These are phyloP conservation scores for Ctenopoma multispine DNA, from an alignment of 2,797 vertebrate species.

Conservation along the genomic window DNA sequence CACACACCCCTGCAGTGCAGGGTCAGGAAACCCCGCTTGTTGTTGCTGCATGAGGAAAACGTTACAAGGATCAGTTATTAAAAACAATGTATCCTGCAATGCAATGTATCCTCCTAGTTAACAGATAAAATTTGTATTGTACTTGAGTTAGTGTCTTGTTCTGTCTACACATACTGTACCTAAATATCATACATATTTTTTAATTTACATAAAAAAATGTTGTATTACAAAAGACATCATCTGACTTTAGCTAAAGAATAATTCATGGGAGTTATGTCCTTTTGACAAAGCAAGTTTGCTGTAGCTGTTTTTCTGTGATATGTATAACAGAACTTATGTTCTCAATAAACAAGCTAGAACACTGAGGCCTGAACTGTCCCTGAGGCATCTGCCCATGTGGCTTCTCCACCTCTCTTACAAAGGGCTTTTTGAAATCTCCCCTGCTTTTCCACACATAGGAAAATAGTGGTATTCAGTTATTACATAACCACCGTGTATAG, in stretches of 20 bases:
- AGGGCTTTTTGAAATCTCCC: conserved; percentile 52
- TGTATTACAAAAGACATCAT: too few species aligned
- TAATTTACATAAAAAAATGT: too few species aligned
- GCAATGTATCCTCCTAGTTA: background rate
- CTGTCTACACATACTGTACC: too few species aligned
- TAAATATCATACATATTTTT: too few species aligned
- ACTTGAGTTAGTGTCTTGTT: too few species aligned
- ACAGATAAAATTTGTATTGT: background rate
- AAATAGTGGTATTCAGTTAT: conserved; percentile 39
- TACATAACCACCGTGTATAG: conserved; percentile 61
- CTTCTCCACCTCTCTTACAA: conserved; percentile 35
- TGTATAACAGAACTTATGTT: conserved; percentile 32
- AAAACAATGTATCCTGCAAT: background rate
- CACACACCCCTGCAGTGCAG: conserved; percentile 63
- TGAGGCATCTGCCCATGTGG: conserved; percentile 51
- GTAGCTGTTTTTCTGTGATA: background rate
- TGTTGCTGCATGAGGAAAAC: conserved; percentile 9
- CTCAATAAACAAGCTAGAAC: conserved; percentile 44
- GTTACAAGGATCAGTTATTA: background rate
- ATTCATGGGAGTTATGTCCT: background rate
- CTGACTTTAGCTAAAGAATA: too few species aligned
- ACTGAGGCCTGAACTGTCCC: conserved; percentile 42
- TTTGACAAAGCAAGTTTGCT: background rate
- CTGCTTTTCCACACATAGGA: conserved; percentile 14
- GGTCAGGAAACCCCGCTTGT: conserved; percentile 68